Evolutionary conservation across 2,797 vertebrate species (phyloP), one percentile per base, ranked within the genome.

Genomic region (Gallinago solitaria): DNA sequence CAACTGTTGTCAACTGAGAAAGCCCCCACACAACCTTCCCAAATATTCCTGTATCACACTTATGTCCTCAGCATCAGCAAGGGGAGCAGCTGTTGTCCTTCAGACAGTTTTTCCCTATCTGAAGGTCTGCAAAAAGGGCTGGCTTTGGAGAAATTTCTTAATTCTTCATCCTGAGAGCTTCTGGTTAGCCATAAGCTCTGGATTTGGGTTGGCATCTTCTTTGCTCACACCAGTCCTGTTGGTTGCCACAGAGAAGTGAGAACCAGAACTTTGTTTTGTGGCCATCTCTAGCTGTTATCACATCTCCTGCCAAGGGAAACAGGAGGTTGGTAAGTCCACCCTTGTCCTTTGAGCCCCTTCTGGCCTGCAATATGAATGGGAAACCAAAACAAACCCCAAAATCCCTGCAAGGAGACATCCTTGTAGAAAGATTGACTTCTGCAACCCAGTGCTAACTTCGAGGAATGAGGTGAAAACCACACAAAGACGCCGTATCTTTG

Each of bases 401-500:
- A 45, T 13, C 33, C 67, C 64, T 79, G 30, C 43, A 91, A 56
- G 37, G 37, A 83, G 88, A 94, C 59, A 74, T 43, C 4, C 6
- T 21, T 63, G 87, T 11, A 78, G 84, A 65, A 96, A 83, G 83
- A 78, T 59, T n/a, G 41, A 80, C 69, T 90, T 70, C 73, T 68
- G 89, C 78, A 94, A 67, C 83, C 33, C 85, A 53, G 71, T 19
- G 61, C 57, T 89, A 95, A 96, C 97, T 98, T 98, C 80, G 33
- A 98, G 97, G 97, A 97, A 97, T 6, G 4, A 21, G 83, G 92
- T 0, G 5, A 87, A 60, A 91, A 74, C 77, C 85, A 95, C 97
- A 97, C 97, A 97, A 94, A 97, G 94, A 47, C 75, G 93, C 96
- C 98, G 97, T 98, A 97, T 98, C 96, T 97, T 92, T 95, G 89